These are phyloP conservation scores for Actenoides hombroni DNA, from an alignment of 2,113 vertebrate genomes.

Conservation along the genomic window DNA sequence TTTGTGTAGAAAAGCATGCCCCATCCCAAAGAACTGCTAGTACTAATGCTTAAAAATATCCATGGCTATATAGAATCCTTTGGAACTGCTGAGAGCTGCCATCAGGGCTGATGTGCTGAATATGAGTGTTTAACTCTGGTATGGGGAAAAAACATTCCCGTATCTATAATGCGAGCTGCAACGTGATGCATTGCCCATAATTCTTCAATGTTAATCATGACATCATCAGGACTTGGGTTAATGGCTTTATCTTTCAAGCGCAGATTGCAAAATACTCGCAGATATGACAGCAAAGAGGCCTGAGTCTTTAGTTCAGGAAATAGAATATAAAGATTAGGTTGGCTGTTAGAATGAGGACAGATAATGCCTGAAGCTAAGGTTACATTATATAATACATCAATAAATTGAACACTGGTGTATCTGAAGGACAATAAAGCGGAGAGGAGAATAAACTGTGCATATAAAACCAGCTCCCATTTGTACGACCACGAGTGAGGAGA, in stretches of 20 bases:
- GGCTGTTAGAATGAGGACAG: slow-evolving; percentile 8
- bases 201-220: not conserved
- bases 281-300: not conserved
- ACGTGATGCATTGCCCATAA: not conserved
- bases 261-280: not conserved
- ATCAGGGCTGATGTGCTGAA: not conserved
- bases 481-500: not conserved
- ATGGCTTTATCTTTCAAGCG: not conserved
- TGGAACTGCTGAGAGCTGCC: not conserved
- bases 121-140: not conserved
- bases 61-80: not conserved
- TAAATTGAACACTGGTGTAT: not conserved
- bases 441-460: not conserved
- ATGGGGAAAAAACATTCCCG: not conserved
- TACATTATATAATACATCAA: slow-evolving; percentile 14
- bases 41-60: not conserved
- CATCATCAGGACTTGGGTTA: not conserved
- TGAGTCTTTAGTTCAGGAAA: not conserved
- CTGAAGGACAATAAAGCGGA: not conserved
- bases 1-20: not conserved
- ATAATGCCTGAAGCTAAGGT: slow-evolving; percentile 12
- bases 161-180: not conserved
- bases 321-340: not conserved
- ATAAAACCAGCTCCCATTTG: not conserved
- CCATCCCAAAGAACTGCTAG: not conserved